Percentiles rank a stretch among this genome's conserved stretches.
phyloP scores from a whole-genome alignment of 2,888 invertebrate species.

The Cantharis flavilabris region DNA sequence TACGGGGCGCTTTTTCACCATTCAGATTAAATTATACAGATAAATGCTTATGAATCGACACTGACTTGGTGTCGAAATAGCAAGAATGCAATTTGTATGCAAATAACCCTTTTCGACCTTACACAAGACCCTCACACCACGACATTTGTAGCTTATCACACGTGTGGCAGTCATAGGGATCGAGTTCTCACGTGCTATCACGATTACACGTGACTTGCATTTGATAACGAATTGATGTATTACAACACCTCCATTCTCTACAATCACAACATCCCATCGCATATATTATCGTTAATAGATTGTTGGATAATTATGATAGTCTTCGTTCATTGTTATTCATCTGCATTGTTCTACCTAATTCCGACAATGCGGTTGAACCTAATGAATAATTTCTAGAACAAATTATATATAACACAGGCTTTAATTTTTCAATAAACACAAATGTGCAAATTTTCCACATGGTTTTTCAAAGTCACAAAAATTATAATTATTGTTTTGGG shows the following conservation, averaged over 20 bases:
- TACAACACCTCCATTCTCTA: constrained; percentile 20
- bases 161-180: constrained; percentile 28
- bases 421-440: neutral
- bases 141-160: constrained; percentile 26
- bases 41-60: constrained; percentile 24
- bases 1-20: neutral
- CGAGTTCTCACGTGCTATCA: constrained; percentile 30
- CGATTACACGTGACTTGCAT: constrained; percentile 31
- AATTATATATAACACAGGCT: neutral
- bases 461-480: too few species aligned
- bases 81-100: constrained; percentile 31
- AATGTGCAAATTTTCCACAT: neutral
- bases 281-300: constrained; percentile 12
- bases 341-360: neutral
- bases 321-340: neutral
- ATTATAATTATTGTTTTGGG: too few species aligned
- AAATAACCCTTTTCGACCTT: constrained; percentile 23
- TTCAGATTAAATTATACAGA: neutral
- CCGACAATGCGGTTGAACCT: neutral
- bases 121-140: constrained; percentile 5
- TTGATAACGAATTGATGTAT: constrained; percentile 26
- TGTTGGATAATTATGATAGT: constrained; percentile 9
- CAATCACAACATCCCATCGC: constrained; percentile 16
- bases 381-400: neutral
- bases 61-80: constrained; percentile 19